Evolutionary conservation across 2,113 vertebrate species (phyloP).

Genomic region (Nycticebus coucang): DNA sequence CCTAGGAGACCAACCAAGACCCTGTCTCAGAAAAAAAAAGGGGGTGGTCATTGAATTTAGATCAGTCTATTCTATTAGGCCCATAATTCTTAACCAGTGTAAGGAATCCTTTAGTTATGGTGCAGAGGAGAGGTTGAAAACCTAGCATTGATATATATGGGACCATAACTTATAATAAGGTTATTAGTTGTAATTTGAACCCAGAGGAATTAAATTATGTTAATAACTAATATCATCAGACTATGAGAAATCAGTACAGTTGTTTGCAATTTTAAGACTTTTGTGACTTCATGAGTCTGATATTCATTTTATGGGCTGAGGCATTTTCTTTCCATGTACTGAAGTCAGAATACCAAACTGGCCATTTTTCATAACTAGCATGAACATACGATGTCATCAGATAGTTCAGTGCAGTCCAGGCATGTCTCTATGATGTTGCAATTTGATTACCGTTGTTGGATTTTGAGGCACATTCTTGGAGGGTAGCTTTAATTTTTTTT

Average conservation of each 20-base stretch:
- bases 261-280: conserved; percentile 35
- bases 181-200: neutral
- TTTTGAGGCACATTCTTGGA: neutral
- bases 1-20: no score
- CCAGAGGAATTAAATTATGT: conserved; percentile 4
- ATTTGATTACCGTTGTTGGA: neutral
- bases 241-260: neutral
- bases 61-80: neutral
- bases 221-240: neutral
- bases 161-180: neutral
- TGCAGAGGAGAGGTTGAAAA: conserved; percentile 26
- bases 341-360: neutral
- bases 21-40: neutral
- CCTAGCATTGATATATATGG: neutral
- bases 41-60: neutral
- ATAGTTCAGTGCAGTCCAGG: neutral
- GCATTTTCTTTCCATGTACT: neutral
- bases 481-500: neutral
- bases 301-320: neutral
- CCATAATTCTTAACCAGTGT: neutral
- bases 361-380: neutral
- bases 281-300: neutral
- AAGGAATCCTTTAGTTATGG: neutral
- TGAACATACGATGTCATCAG: neutral
- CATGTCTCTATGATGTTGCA: neutral